These are phyloP conservation scores for Lagocephalus sceleratus DNA, from an alignment of 2,797 vertebrate genomes.

Conservation along the genomic window DNA sequence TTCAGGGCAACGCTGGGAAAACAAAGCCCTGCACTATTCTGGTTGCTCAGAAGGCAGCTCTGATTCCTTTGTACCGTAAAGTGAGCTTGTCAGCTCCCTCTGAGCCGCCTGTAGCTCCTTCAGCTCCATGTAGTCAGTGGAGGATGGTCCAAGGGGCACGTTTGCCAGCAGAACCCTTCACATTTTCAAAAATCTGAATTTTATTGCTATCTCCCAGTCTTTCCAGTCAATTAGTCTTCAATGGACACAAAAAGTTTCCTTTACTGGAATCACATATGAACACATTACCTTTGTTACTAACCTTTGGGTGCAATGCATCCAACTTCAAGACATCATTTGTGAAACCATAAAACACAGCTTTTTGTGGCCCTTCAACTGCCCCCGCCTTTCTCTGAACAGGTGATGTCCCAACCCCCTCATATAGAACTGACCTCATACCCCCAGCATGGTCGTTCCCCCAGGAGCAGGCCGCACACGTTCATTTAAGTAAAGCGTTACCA, in stretches of 20 bases:
- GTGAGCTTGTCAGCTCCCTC: background rate
- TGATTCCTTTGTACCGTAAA: background rate
- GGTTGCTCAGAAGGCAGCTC: background rate
- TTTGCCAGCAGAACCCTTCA: no score
- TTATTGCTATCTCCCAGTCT: no score
- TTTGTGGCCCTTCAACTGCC: background rate
- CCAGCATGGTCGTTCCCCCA: slow-evolving; percentile 20
- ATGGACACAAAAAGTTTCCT: no score
- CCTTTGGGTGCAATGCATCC: background rate
- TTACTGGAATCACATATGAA: no score
- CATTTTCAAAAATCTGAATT: no score
- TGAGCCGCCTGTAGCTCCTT: background rate
- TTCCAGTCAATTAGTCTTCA: no score
- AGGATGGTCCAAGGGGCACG: no score
- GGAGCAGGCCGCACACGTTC: slow-evolving; percentile 22
- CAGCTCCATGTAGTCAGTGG: background rate
- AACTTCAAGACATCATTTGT: background rate
- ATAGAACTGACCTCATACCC: slow-evolving; percentile 47
- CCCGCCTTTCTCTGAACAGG: slow-evolving; percentile 23
- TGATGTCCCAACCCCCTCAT: background rate
- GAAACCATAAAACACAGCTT: background rate
- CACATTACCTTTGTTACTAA: no score
- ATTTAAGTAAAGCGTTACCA: slow-evolving; percentile 29
- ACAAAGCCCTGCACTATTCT: background rate
- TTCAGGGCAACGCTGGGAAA: background rate